Evolutionary conservation across 1,140 invertebrate species (phyloP), one percentile per base, ranked within the genome.

Genomic region (Leptoteleia sp.): DNA sequence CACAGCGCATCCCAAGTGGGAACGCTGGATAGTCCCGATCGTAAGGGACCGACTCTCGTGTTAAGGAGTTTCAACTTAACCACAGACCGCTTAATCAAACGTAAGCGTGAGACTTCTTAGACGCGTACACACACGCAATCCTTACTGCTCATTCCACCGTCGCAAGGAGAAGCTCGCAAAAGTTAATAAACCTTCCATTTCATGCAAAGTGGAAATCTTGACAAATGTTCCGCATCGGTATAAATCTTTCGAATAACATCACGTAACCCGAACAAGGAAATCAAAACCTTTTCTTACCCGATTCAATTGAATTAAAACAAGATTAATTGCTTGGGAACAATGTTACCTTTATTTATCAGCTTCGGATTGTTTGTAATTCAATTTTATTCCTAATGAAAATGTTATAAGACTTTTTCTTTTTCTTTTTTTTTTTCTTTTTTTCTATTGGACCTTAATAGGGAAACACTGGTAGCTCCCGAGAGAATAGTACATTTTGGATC

Each of bases 11-110:
- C 64, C n/a, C 52, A 73, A 79, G 62, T 59, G 59, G 47, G 59
- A 61, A 79, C 65, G 55, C 48, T 15, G 25, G 50, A 64, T 73
- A 62, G 62, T 68, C 43, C 9, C 29, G 48, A 54, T 67, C 61
- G 67, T 62, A 78, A 62, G 55, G 52, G 61, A 71, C 65, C 52
- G 37, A 57, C 67, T 61, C 45, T 62, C 22, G 72, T 40, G 72
- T 61, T 67, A 68, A 68, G 48, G 57, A 68, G 64, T 70, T 38
- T 70, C 54, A 50, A 52, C 17, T 67, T 67, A 67, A 67, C 71
- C 71, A 61, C 71, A 76, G 62, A 76, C 71, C 62, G 62, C 71
- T 76, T 76, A 76, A 76, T 76, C 71, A 76, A 76, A 76, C 47
- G 62, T 68, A 67, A 76, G 62, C 55, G 61, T 68, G 72, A 76